phyloP scores from a whole-genome alignment of 2,113 vertebrate species.

The Petaurus breviceps region DNA sequence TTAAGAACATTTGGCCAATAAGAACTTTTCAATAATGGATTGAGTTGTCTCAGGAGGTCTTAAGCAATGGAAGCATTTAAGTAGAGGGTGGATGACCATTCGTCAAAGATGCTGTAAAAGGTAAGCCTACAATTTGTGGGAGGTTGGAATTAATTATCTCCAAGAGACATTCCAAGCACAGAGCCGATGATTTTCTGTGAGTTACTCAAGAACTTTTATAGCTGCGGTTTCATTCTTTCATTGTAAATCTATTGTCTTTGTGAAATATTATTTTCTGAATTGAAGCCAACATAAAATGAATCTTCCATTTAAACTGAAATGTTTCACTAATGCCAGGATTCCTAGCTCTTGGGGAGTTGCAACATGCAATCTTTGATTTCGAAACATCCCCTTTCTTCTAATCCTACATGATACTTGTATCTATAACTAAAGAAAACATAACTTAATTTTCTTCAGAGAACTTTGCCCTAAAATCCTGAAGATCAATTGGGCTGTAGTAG shows the following conservation, averaged over 20 bases:
- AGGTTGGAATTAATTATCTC: conserved; percentile 1
- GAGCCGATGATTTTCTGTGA: neutral
- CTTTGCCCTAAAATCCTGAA: neutral
- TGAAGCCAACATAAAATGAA: neutral
- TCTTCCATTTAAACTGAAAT: neutral
- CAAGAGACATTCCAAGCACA: neutral
- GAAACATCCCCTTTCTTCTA: neutral
- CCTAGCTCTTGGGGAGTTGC: neutral
- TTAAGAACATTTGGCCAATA: neutral
- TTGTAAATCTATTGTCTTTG: neutral
- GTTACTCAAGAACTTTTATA: neutral
- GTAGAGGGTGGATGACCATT: neutral
- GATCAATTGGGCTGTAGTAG: neutral
- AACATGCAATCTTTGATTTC: neutral
- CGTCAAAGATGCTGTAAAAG: neutral
- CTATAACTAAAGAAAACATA: neutral
- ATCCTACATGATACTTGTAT: neutral
- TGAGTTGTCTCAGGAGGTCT: neutral
- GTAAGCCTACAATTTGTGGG: neutral
- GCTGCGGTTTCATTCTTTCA: conserved; percentile 12
- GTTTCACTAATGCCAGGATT: neutral
- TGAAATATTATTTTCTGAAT: neutral
- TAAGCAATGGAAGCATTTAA: neutral
- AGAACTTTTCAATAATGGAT: neutral
- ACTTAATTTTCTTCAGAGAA: neutral